Conservation (phyloP, 2,113 vertebrate genomes). For the Hipposideros armiger region DNA sequence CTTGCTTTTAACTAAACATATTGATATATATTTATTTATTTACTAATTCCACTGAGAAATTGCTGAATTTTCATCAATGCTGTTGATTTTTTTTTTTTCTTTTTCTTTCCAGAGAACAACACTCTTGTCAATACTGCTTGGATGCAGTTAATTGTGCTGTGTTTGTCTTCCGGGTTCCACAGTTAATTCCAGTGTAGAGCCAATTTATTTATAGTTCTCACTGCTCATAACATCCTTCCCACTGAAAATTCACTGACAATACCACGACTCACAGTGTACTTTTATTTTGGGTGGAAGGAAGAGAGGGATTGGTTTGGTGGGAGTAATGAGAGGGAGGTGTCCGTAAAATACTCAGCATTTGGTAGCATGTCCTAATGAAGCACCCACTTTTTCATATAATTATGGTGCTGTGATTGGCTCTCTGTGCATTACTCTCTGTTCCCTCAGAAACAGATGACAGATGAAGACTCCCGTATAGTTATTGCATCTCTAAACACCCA, state of each 20-base stretch:
- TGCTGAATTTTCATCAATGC: conserved; percentile 68
- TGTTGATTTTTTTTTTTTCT: neutral
- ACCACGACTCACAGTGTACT: neutral
- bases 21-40: conserved; percentile 67
- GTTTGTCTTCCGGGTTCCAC: conserved; percentile 61
- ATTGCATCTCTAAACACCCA: conserved; percentile 18
- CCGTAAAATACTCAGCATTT: neutral
- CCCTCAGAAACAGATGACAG: conserved; percentile 46
- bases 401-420: neutral
- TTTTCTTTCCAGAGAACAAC: conserved; percentile 17
- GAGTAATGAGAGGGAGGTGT: neutral
- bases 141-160: conserved; percentile 51
- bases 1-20: conserved; percentile 73
- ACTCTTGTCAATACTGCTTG: conserved; percentile 39
- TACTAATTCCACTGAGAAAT: conserved; percentile 59
- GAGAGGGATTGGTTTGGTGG: neutral
- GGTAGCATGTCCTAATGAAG: neutral
- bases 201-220: conserved; percentile 46
- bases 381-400: conserved; percentile 6
- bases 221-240: neutral
- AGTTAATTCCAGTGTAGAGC: conserved; percentile 30
- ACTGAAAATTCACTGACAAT: conserved; percentile 28
- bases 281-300: conserved; percentile 43
- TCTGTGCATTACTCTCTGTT: conserved; percentile 26
- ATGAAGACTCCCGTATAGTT: conserved; percentile 13